A percentile compares a stretch with the other conserved stretches of the same genome.
These are phyloP conservation scores for Sympetrum striolatum DNA, from an alignment of 2,888 invertebrate species.

Conservation along the genomic window DNA sequence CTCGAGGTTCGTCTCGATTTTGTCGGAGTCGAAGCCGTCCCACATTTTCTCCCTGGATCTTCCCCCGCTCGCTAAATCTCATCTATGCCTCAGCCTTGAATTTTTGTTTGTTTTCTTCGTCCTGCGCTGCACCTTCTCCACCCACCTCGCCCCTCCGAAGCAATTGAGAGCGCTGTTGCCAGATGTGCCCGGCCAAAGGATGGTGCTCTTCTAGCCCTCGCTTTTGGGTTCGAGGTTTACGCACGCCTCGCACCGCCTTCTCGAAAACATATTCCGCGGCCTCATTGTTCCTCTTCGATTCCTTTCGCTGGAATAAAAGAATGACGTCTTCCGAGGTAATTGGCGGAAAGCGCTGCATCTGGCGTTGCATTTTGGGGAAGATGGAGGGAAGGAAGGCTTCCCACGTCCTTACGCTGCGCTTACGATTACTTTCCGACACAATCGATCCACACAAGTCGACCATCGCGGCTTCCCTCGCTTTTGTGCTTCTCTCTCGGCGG, in stretches of 20 bases:
- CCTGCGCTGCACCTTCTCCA: neutral
- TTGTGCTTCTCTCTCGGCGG: no score
- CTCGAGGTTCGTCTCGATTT: no score
- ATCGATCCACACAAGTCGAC: no score
- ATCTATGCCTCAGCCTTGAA: neutral
- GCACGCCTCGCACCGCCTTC: neutral
- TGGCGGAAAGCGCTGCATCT: no score
- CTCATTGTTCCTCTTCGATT: no score
- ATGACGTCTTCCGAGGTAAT: no score
- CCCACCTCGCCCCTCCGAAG: neutral
- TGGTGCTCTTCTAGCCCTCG: neutral
- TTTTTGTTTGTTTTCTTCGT: neutral
- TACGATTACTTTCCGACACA: no score
- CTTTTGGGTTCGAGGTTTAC: neutral
- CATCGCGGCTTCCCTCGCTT: no score
- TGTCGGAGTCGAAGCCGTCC: neutral
- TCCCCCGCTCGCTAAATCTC: neutral
- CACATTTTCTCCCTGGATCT: neutral
- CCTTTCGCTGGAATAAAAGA: no score
- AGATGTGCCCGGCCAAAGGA: neutral
- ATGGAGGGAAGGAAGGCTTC: no score
- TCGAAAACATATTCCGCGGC: neutral
- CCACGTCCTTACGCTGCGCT: no score
- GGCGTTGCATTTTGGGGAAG: no score
- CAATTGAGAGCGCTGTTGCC: slow-evolving; percentile 35